phyloP scores from a whole-genome alignment of 2,888 invertebrate genomes.

The Lochmaea crataegi region DNA sequence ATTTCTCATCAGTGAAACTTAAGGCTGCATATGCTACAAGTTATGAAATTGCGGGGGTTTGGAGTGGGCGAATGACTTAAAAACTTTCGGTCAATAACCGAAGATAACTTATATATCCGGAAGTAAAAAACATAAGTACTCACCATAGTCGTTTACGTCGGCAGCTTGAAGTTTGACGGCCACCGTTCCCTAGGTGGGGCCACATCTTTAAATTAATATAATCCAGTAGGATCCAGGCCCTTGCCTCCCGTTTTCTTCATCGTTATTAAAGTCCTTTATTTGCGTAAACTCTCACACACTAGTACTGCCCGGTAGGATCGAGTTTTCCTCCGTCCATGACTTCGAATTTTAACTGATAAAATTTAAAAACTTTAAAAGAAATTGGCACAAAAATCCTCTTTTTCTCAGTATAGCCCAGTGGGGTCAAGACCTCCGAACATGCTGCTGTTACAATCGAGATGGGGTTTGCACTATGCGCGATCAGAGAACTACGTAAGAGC shows the following conservation, averaged over 20 bases:
- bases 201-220: constrained; percentile 61
- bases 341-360: constrained; percentile 27
- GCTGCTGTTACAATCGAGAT: constrained; percentile 43
- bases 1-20: constrained; percentile 33
- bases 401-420: constrained; percentile 59
- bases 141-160: constrained; percentile 64
- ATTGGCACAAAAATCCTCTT: constrained; percentile 40
- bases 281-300: constrained; percentile 38
- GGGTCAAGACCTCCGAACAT: constrained; percentile 62
- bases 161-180: constrained; percentile 65
- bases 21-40: constrained; percentile 49
- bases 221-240: constrained; percentile 63
- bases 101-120: constrained; percentile 48
- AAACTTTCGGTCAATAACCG: constrained; percentile 59
- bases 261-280: constrained; percentile 29
- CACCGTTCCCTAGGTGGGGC: constrained; percentile 64
- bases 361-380: constrained; percentile 23
- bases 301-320: constrained; percentile 61
- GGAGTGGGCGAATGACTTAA: constrained; percentile 58
- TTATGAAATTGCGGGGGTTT: constrained; percentile 54
- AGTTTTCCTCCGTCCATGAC: constrained; percentile 64
- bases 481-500: constrained; percentile 28
- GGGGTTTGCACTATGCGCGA: constrained; percentile 36
- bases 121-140: constrained; percentile 53
- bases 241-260: constrained; percentile 50